These are phyloP conservation scores for Atherix ibis DNA, from an alignment of 2,888 invertebrate species.

Conservation along the genomic window DNA sequence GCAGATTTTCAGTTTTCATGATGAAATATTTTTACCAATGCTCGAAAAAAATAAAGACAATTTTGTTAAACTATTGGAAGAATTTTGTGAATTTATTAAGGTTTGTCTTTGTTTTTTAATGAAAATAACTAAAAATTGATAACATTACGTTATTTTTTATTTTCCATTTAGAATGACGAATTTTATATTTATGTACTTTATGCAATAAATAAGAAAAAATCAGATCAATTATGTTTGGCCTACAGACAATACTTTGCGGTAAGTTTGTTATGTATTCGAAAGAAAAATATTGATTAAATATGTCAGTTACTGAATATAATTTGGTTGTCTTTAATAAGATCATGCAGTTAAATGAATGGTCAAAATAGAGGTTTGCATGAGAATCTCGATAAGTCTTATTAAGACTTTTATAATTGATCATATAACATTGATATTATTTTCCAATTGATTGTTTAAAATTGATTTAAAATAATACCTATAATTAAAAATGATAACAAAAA, in stretches of 20 bases:
- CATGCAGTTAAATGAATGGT: too few relatives aligned
- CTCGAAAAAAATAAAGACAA: conserved; percentile 19
- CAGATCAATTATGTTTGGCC: conserved; percentile 26
- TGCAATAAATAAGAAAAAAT: conserved; percentile 31
- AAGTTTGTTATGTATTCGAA: conserved; percentile 4
- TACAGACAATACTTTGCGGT: conserved; percentile 30
- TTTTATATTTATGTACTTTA: conserved; percentile 31
- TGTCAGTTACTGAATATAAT: too few relatives aligned
- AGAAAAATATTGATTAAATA: too few relatives aligned
- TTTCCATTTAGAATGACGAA: conserved; percentile 20
- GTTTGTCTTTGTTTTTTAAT: conserved; percentile 15
- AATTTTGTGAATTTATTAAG: conserved; percentile 25
- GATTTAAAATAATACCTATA: too few relatives aligned
- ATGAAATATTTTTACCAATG: conserved; percentile 29
- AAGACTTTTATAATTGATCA: too few relatives aligned
- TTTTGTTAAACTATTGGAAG: conserved; percentile 24
- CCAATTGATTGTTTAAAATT: too few relatives aligned
- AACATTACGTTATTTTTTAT: conserved; percentile 4
- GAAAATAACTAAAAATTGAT: not conserved
- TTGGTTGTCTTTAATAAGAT: too few relatives aligned
- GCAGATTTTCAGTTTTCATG: conserved; percentile 81
- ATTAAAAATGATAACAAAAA: too few relatives aligned
- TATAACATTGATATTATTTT: too few relatives aligned
- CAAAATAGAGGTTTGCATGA: too few relatives aligned
- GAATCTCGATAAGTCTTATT: too few relatives aligned